Percentiles rank a stretch among this genome's conserved stretches.
These are phyloP conservation scores for Etheostoma cragini DNA, from an alignment of 2,113 vertebrate species.

Conservation along the genomic window DNA sequence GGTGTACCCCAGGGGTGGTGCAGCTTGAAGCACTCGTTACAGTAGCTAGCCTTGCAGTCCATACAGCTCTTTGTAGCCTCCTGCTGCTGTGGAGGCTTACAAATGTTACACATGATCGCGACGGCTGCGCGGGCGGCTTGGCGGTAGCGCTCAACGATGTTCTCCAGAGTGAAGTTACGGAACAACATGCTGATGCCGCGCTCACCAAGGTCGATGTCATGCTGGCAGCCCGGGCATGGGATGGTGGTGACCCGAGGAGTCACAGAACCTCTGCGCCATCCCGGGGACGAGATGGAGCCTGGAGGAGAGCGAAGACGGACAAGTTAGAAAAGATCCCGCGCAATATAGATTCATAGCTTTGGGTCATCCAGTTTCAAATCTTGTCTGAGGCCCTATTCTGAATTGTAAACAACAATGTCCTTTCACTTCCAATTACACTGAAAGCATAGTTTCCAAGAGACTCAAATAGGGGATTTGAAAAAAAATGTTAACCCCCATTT, in stretches of 20 bases:
- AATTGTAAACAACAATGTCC: slow-evolving; percentile 26
- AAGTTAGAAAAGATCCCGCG: slow-evolving; percentile 51
- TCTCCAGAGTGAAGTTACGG: slow-evolving; percentile 96
- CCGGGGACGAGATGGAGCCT: slow-evolving; percentile 86
- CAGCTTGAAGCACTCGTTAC: slow-evolving; percentile 97
- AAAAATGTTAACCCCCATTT: slow-evolving; percentile 23
- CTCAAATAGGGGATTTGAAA: slow-evolving; percentile 23
- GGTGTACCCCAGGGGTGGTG: slow-evolving; percentile 96
- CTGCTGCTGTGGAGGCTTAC: slow-evolving; percentile 92
- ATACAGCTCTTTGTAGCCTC: slow-evolving; percentile 98
- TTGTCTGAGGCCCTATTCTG: slow-evolving; percentile 64
- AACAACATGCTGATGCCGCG: slow-evolving; percentile 97
- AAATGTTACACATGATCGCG: slow-evolving; percentile 96
- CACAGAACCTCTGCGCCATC: slow-evolving; percentile 92
- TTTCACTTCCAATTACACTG: slow-evolving; percentile 21
- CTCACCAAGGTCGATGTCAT: slow-evolving; percentile 95
- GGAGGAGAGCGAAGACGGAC: slow-evolving; percentile 50
- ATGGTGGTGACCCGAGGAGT: slow-evolving; percentile 90
- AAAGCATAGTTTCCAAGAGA: slow-evolving; percentile 23
- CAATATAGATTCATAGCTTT: neutral
- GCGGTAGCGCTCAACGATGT: slow-evolving; percentile 95
- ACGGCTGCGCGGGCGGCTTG: slow-evolving; percentile 94
- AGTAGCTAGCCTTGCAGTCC: slow-evolving; percentile 98
- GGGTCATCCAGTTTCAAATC: slow-evolving; percentile 42
- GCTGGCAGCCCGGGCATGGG: slow-evolving; percentile 93